Evolutionary conservation across 2,113 vertebrate genomes (phyloP).

Genomic region (Pitta sordida): DNA sequence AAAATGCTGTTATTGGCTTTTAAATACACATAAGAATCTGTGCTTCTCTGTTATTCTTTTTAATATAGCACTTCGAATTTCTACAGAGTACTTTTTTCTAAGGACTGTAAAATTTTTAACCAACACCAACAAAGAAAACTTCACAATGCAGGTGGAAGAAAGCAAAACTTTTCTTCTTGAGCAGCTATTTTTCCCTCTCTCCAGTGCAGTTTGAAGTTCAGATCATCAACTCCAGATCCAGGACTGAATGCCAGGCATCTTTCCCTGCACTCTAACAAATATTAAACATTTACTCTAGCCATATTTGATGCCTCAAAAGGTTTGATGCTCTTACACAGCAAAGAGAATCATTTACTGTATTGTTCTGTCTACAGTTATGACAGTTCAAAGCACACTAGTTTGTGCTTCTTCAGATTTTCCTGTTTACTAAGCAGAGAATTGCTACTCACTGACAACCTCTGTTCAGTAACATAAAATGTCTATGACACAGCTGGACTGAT

Average conservation of each 20-base stretch:
- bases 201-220: background rate
- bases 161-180: background rate
- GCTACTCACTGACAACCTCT: background rate
- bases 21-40: background rate
- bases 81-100: background rate
- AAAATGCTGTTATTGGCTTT: background rate
- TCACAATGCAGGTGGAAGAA: background rate
- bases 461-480: background rate
- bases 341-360: background rate
- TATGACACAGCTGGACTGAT: constrained; percentile 3
- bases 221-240: background rate
- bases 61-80: background rate
- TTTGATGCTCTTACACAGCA: background rate
- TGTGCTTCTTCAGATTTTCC: background rate
- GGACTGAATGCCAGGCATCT: background rate
- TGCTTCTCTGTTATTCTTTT: background rate
- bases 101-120: background rate
- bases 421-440: background rate
- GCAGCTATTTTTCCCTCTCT: background rate
- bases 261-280: background rate
- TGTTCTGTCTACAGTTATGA: background rate
- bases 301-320: background rate
- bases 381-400: background rate
- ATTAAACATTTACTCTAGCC: background rate
- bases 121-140: background rate